Conservation (phyloP, 2,888 invertebrate species). For the Gymnoscelis rufifasciata region DNA sequence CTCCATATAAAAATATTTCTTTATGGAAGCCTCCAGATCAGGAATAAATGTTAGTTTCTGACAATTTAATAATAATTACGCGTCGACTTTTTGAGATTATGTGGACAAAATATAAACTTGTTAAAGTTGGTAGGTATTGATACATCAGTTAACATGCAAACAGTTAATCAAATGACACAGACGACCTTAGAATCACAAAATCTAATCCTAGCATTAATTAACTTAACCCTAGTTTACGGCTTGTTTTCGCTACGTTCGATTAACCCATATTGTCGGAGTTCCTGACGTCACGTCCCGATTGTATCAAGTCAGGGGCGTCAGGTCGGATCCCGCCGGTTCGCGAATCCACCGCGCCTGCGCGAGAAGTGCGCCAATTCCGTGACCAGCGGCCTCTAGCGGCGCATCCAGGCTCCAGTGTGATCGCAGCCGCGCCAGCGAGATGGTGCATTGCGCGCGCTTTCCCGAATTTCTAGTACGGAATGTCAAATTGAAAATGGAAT, state of each 20-base stretch:
- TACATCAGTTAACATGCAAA: too few species aligned
- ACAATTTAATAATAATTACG: too few species aligned
- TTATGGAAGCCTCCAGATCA: too few species aligned
- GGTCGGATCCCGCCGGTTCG: slow-evolving; percentile 67
- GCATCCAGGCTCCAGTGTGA: slow-evolving; percentile 63
- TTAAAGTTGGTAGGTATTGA: too few species aligned
- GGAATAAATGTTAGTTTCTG: too few species aligned
- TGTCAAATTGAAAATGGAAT: slow-evolving; percentile 66
- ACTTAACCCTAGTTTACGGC: slow-evolving; percentile 39
- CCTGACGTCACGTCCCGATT: slow-evolving; percentile 76
- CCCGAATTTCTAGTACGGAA: slow-evolving; percentile 45
- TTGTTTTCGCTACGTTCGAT: slow-evolving; percentile 68
- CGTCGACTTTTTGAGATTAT: too few species aligned
- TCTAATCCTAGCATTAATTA: neutral
- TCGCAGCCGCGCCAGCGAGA: slow-evolving; percentile 54
- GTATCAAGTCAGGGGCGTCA: slow-evolving; percentile 70
- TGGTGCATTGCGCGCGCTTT: slow-evolving; percentile 61
- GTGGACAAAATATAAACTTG: too few species aligned
- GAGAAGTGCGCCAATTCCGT: slow-evolving; percentile 75
- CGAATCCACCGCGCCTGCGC: slow-evolving; percentile 68
- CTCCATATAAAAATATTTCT: too few species aligned
- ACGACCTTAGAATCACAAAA: too few species aligned
- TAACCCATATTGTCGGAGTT: slow-evolving; percentile 68
- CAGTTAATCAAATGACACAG: too few species aligned
- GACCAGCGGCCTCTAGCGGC: slow-evolving; percentile 70